These are phyloP conservation scores for Nesospiza acunhae DNA, from an alignment of 2,113 vertebrate genomes.

Conservation along the genomic window DNA sequence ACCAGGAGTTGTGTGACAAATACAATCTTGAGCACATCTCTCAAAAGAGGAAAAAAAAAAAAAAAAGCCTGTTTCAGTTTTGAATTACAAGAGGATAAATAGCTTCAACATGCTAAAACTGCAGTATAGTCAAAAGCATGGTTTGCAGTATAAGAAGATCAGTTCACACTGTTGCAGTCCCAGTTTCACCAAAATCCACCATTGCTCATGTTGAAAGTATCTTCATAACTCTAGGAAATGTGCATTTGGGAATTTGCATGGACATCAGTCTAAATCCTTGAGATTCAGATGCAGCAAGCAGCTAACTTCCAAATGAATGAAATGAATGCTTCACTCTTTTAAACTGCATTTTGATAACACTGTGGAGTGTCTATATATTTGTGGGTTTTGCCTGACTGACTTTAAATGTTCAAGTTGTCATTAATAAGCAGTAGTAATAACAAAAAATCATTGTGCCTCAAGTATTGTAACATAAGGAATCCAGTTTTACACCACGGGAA, in stretches of 20 bases:
- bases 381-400: neutral
- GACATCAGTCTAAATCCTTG: neutral
- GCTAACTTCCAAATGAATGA: neutral
- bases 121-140: neutral
- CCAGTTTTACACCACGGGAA: neutral
- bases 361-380: neutral
- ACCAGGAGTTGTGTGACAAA: neutral
- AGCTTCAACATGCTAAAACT: neutral
- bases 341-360: neutral
- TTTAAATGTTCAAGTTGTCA: neutral
- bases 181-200: neutral
- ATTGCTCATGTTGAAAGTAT: rapidly evolving
- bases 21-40: neutral
- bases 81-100: neutral
- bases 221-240: neutral
- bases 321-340: neutral
- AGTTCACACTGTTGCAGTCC: neutral
- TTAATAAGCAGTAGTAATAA: neutral
- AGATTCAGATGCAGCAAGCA: neutral
- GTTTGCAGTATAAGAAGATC: neutral
- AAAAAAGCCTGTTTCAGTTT: neutral
- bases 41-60: neutral
- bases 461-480: neutral
- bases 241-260: neutral
- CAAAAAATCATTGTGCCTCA: neutral